Evolutionary conservation across 1,140 invertebrate genomes (phyloP), one percentile per base, ranked within the genome.

Genomic region (Schlechtendalia chinensis): DNA sequence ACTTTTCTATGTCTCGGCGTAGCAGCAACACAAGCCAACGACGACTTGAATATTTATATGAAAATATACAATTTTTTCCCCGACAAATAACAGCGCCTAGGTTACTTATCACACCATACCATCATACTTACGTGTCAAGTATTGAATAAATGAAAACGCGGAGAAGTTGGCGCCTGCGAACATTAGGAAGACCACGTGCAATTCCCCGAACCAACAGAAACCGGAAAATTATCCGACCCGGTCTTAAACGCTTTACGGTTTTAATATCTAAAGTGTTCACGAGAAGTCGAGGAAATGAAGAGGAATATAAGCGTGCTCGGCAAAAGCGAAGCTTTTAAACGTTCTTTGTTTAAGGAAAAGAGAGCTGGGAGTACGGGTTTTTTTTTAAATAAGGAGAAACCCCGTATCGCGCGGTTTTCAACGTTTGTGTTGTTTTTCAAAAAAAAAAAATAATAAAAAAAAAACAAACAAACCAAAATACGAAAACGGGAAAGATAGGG

Each of bases 141-240:
- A 86, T 83, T 86, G 85, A 82, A 86, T 86, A 83, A 85, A 86
- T 29, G 85, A 84, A 83, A 85, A 86, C 80, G 85, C 83, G 69
- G 86, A 86, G 83, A 85, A 85, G 82, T 86, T 86, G 82, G 83
- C 83, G 82, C 85, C 85, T 85, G 84, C 29, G 84, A 85, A 79
- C 19, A 79, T 59, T 79, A 71, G 22, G 67, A 71, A 50, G 16
- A 72, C 50, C 47, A 72, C 69, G 47, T 72, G 50, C 47, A 54
- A 54, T 54, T 54, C 27, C 10, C 69, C 22, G 50, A 72, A 72
- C 47, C 69, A 17, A 72, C 69, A 72, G 69, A 72, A 72, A 72
- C 69, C 24, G 69, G 50, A 72, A 72, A 72, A 72, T 53, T 72
- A 53, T 69, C 67, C 67, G 22, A 69, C 22, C 65, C n/a, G 50